Base-by-base conservation (phyloP, 2,113 vertebrate species). In the Stegastes partitus region DNA sequence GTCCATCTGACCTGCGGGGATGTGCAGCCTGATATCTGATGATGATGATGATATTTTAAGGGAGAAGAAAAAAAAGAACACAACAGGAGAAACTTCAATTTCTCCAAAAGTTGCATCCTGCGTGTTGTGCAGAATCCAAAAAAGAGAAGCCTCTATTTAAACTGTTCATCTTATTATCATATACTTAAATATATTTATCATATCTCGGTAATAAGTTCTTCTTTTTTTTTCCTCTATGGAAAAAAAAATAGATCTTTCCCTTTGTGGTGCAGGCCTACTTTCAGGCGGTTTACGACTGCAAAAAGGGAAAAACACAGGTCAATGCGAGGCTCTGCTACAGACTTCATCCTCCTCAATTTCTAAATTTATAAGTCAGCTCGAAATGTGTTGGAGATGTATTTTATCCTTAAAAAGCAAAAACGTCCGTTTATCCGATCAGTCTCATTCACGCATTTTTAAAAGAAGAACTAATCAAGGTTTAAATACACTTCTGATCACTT, bases 211-310 rank as follows among this genome's bases (percentile, higher is more conserved):
- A 42, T 42, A 42, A 15, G 11, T 50, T n/a, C 2, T 50, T n/a
- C 2, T 18, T 21, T 50, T 50, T 11, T 34, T 55, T 25, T 22
- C 6, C 57, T 42, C 4, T 19, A 21, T 3, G 44, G 12, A 8
- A 47, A 49, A 34, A 67, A n/a, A 47, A 49, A 34, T 63, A n/a
- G 11, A 63, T 23, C 1, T 47, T 71, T 53, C 55, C 53, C 25
- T 54, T 19, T 49, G 65, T 73, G 74, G 53, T 26, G 31, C 5
- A 55, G 90, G 87, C 82, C 84, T 79, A 28, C 42, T 73, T 77
- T 84, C 3, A 69, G 73, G 37, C 65, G 53, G 51, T 65, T 74
- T 62, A 5, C 63, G 42, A 39, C 42, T 53, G 39, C 42, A 56
- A 26, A 63, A 61, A 28, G 19, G 26, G 44, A 21, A 83, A 84